Evolutionary conservation across 2,888 invertebrate genomes (phyloP), one percentile per base, ranked within the genome.

Genomic region (Euplexia lucipara): DNA sequence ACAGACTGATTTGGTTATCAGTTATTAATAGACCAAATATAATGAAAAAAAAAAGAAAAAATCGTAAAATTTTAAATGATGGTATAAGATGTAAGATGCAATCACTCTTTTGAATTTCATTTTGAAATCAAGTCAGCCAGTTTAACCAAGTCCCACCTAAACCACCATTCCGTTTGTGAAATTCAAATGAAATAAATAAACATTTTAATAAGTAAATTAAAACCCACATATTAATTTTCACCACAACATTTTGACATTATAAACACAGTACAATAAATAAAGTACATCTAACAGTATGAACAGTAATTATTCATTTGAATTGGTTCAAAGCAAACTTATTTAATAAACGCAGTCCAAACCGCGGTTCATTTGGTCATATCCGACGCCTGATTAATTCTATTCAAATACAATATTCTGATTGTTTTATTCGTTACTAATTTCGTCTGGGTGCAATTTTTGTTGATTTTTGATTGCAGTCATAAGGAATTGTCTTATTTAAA

Each of bases 311-410:
- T 81, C 78, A 81, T 78, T 84, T 76, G 73, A 56, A 82, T 80
- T 79, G 75, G 75, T 81, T 78, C 76, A 86, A 83, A 82, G 76
- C 80, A 81, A 86, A 84, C 75, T 78, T 74, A 77, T 84, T 83
- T 77, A 81, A 83, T 80, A 85, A 74, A 77, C 77, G 72, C 79
- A 70, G 62, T 65, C 64, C 61, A 67, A 78, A 72, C 71, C 58
- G 72, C 74, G 81, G 86, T 84, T 86, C 79, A 86, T 87, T 87
- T 83, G 80, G 73, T 83, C 81, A 78, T 74, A 85, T 79, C 49
- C 72, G 44, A 79, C 65, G 82, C 75, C 79, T 83, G 81, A 85
- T 86, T 86, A 84, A 82, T 77, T 80, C 63, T 79, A 79, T 83
- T 81, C 75, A 78, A 66, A 75, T 68, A 71, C 69, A 81, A 78